Evolutionary conservation across 2,888 invertebrate genomes (phyloP).

Genomic region (Morpho achilles): DNA sequence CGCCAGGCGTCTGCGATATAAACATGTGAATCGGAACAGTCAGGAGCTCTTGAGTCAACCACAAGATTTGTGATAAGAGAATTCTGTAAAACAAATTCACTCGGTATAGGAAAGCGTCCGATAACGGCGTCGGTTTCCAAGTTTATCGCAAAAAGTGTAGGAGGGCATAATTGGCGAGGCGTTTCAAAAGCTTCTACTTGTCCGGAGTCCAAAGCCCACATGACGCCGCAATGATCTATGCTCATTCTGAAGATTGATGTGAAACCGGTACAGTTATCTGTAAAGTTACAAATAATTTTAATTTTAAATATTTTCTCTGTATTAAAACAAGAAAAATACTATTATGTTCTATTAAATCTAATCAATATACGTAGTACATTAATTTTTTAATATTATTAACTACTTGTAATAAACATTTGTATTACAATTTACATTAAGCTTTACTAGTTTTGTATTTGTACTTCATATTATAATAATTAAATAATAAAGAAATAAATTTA

Average conservation of each 20-base stretch:
- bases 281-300: slow-evolving; percentile 13
- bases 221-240: slow-evolving; percentile 86
- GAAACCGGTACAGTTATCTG: slow-evolving; percentile 78
- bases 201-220: slow-evolving; percentile 91
- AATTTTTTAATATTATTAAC: too few species aligned
- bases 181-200: slow-evolving; percentile 83
- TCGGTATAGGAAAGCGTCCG: slow-evolving; percentile 82
- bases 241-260: slow-evolving; percentile 89
- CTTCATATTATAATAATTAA: too few species aligned
- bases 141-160: slow-evolving; percentile 86
- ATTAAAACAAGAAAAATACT: too few species aligned
- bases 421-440: too few species aligned
- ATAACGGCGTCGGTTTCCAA: slow-evolving; percentile 82
- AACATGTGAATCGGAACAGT: slow-evolving; percentile 82
- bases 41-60: slow-evolving; percentile 80
- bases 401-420: too few species aligned
- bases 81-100: slow-evolving; percentile 82
- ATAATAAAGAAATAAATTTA: too few species aligned
- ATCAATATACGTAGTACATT: too few species aligned
- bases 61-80: slow-evolving; percentile 84
- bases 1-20: slow-evolving; percentile 86
- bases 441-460: too few species aligned
- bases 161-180: slow-evolving; percentile 84
- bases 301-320: too few species aligned
- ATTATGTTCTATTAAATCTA: too few species aligned